Conservation (phyloP, 1,140 invertebrate genomes). For the Cephus cinctus region DNA sequence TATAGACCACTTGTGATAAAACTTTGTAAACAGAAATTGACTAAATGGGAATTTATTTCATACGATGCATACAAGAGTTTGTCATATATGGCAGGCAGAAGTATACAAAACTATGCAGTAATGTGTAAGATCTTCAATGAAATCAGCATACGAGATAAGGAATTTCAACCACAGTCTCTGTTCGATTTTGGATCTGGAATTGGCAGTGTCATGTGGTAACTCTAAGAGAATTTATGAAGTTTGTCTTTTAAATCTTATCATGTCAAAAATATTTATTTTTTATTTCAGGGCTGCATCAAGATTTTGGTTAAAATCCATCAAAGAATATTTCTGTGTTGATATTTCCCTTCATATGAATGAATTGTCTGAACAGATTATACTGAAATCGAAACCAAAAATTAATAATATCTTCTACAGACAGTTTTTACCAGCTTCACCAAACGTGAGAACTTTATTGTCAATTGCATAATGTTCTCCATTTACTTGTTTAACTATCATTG, state of each 20-base stretch:
- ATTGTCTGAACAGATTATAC: constrained; percentile 69
- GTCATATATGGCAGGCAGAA: constrained; percentile 69
- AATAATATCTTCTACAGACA: constrained; percentile 73
- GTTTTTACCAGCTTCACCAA: constrained; percentile 71
- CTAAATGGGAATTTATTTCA: constrained; percentile 71
- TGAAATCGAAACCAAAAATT: constrained; percentile 58
- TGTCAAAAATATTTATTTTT: constrained; percentile 9
- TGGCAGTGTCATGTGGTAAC: constrained; percentile 78
- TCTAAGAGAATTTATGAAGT: constrained; percentile 18
- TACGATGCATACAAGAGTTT: constrained; percentile 65
- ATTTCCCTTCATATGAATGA: constrained; percentile 77
- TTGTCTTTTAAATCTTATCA: constrained; percentile 2
- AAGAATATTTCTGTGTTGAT: constrained; percentile 84
- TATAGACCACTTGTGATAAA: constrained; percentile 41
- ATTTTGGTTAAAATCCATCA: constrained; percentile 69
- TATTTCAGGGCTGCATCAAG: constrained; percentile 68
- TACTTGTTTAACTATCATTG: constrained; percentile 35
- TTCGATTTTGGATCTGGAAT: constrained; percentile 92
- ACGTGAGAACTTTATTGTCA: constrained; percentile 45
- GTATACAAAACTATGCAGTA: constrained; percentile 74
- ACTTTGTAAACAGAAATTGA: constrained; percentile 60
- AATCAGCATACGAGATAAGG: constrained; percentile 62
- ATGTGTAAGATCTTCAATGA: constrained; percentile 72
- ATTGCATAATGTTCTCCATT: too few relatives aligned
- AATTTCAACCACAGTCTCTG: constrained; percentile 74